Conservation (phyloP, 2,888 invertebrate species). For the Lumbricus terrestris region DNA sequence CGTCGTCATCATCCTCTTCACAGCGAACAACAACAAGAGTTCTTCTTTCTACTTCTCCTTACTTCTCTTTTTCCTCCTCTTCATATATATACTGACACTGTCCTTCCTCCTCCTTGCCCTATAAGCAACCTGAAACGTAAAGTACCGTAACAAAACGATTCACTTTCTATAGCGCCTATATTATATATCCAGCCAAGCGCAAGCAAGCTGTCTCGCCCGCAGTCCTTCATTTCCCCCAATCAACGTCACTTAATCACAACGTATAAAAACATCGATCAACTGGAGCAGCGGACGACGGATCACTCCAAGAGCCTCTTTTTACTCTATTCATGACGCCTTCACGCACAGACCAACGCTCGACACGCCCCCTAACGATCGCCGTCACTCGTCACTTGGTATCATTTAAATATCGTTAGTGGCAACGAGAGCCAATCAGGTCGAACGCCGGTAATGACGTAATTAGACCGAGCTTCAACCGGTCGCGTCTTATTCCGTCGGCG, state of each 20-base stretch:
- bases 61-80: no score
- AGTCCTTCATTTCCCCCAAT: background rate
- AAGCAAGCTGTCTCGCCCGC: background rate
- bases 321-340: background rate
- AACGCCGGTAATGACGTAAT: conserved; percentile 7
- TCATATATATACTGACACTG: no score
- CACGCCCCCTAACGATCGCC: background rate
- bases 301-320: background rate
- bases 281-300: background rate
- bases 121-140: no score
- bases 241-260: background rate
- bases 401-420: conserved; percentile 13
- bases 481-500: background rate
- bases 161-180: no score
- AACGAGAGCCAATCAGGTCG: background rate
- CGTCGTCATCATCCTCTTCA: no score
- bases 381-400: conserved; percentile 7
- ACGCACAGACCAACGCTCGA: background rate
- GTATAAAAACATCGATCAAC: background rate
- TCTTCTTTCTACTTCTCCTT: no score
- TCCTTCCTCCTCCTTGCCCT: no score
- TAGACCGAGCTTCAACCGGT: background rate
- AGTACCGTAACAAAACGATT: no score
- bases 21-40: no score
- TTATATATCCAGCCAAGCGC: no score